phyloP scores from a whole-genome alignment of 2,797 vertebrate species.

The Furcifer pardalis region DNA sequence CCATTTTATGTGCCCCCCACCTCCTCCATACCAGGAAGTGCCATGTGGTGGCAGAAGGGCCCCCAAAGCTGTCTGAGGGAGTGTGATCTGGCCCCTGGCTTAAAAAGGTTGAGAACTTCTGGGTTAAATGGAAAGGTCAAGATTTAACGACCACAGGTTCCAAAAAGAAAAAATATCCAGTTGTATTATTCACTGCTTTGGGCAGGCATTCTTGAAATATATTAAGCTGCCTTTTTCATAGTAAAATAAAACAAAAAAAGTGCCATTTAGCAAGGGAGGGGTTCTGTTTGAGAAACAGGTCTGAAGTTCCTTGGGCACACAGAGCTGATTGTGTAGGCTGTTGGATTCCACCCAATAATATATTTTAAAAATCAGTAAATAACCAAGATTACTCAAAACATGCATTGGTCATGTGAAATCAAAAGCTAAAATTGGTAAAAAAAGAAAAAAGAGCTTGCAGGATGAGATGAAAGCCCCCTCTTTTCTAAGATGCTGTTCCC shows the following conservation, averaged over 20 bases:
- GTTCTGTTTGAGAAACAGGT: not conserved
- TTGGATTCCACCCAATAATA: not conserved
- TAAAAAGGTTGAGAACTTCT: too few species aligned
- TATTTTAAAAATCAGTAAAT: not conserved
- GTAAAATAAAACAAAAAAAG: not conserved
- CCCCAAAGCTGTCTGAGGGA: too few species aligned
- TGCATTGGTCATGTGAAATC: slow-evolving; percentile 24
- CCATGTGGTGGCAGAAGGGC: too few species aligned
- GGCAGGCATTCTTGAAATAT: not conserved
- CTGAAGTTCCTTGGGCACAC: not conserved
- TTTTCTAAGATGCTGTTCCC: too few species aligned
- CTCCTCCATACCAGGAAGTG: too few species aligned
- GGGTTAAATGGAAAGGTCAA: not conserved
- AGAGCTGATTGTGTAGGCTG: not conserved
- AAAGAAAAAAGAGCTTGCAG: too few species aligned
- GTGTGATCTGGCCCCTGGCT: too few species aligned
- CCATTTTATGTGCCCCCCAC: too few species aligned
- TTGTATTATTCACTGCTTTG: not conserved
- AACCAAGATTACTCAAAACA: not conserved
- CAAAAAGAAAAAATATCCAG: too few species aligned
- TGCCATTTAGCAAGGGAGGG: not conserved
- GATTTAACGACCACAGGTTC: not conserved
- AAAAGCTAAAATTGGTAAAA: too few species aligned
- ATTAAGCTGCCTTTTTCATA: not conserved
- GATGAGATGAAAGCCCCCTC: too few species aligned